Percentiles rank a stretch among this genome's conserved stretches.
Conservation (phyloP, 2,797 vertebrate species). For the Brachymystax lenok region DNA sequence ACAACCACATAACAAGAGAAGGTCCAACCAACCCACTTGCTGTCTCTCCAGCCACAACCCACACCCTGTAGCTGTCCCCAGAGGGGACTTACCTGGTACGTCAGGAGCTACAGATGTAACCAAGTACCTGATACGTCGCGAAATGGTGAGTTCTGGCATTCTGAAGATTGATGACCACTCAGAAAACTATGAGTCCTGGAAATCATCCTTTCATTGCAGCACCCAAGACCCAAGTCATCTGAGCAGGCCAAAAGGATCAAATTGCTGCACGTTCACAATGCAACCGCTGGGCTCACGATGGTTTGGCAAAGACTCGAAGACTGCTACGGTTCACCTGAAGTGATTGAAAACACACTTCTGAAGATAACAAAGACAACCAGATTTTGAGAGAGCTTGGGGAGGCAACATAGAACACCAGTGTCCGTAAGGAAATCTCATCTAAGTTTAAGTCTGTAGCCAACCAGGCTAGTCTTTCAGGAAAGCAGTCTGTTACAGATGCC, state of each 20-base stretch:
- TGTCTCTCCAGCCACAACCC: not conserved
- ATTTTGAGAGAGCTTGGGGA: not conserved
- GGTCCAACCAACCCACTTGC: not conserved
- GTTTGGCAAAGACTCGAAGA: slow-evolving; percentile 8
- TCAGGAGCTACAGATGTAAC: not conserved
- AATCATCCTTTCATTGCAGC: not conserved
- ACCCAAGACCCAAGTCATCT: not conserved
- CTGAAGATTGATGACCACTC: slow-evolving; percentile 8
- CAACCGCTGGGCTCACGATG: not conserved
- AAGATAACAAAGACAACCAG: not conserved
- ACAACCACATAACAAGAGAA: not conserved
- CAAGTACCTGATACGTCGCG: no score
- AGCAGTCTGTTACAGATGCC: slow-evolving; percentile 1
- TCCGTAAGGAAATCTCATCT: no score
- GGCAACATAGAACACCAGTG: no score
- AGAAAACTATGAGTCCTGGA: slow-evolving; percentile 14
- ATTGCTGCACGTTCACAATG: not conserved
- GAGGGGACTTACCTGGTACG: not conserved
- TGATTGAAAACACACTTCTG: not conserved
- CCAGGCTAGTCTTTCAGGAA: no score
- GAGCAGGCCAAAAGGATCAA: slow-evolving; percentile 12
- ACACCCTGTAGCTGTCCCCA: not conserved
- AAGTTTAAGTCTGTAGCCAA: no score
- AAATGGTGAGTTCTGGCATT: slow-evolving; percentile 3
- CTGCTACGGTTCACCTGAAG: slow-evolving; percentile 6